A percentile compares a stretch with the other conserved stretches of the same genome.
Evolutionary conservation across 1,140 invertebrate genomes (phyloP).

Genomic region (Phthorimaea operculella): DNA sequence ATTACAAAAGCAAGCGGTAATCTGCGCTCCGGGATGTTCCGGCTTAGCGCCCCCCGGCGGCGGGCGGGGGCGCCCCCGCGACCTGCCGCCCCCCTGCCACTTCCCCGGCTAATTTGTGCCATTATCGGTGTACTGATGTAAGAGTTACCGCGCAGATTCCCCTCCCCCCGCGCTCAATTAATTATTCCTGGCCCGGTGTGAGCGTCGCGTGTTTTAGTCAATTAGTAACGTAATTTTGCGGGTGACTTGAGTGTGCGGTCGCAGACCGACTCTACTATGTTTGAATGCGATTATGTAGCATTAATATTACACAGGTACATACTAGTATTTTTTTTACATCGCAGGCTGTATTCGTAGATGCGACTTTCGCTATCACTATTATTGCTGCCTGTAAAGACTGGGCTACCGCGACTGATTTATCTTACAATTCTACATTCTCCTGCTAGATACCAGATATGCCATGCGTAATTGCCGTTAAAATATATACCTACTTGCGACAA

Average conservation of each 20-base stretch:
- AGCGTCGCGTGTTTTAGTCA: conserved; percentile 67
- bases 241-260: conserved; percentile 61
- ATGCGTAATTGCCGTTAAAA: too few species aligned
- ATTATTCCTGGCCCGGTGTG: conserved; percentile 64
- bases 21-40: conserved; percentile 66
- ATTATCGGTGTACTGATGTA: conserved; percentile 68
- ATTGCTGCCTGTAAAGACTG: too few species aligned
- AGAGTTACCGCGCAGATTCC: conserved; percentile 60
- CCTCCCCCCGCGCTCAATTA: conserved; percentile 57
- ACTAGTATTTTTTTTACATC: too few species aligned
- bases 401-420: too few species aligned
- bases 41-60: conserved; percentile 55
- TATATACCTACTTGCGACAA: too few species aligned
- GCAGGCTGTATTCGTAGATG: too few species aligned
- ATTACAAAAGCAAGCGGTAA: conserved; percentile 68
- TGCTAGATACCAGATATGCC: too few species aligned
- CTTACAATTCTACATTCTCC: too few species aligned
- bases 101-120: conserved; percentile 66
- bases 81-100: conserved; percentile 32
- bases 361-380: too few species aligned
- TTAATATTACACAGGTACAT: too few species aligned
- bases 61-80: conserved; percentile 19
- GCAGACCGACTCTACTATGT: conserved; percentile 21
- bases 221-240: conserved; percentile 68
- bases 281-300: too few species aligned